Evolutionary conservation across 2,797 vertebrate genomes (phyloP).

Genomic region (Periparus ater): DNA sequence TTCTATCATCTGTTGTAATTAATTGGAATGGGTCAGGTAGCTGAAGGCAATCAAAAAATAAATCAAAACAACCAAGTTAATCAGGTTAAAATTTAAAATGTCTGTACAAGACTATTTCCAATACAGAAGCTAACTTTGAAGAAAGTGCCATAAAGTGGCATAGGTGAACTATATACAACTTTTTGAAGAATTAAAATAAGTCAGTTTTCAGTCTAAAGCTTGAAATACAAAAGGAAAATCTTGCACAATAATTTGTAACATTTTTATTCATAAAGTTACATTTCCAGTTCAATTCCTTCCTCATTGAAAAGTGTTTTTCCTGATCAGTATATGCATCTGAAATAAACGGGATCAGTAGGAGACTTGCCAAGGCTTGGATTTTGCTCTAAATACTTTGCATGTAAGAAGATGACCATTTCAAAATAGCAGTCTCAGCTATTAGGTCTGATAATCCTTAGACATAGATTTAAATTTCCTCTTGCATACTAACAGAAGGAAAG

Average conservation of each 20-base stretch:
- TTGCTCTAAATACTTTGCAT: not conserved
- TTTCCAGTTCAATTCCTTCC: not conserved
- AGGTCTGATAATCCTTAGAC: not conserved
- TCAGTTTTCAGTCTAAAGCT: not conserved
- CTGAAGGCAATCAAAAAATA: slow-evolving; percentile 21
- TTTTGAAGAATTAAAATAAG: not conserved
- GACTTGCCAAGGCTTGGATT: not conserved
- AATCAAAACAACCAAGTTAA: slow-evolving; percentile 34
- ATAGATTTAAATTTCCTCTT: not conserved
- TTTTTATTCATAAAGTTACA: not conserved
- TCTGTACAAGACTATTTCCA: not conserved
- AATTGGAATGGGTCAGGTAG: slow-evolving; percentile 35
- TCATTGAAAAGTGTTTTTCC: not conserved
- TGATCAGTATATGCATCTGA: not conserved
- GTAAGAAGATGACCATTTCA: not conserved
- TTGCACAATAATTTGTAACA: not conserved
- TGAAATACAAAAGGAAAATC: not conserved
- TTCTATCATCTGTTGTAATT: slow-evolving; percentile 38
- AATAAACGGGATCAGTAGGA: not conserved
- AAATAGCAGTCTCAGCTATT: not conserved
- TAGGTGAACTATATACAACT: not conserved
- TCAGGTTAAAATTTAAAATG: not conserved
- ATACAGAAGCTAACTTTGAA: not conserved
- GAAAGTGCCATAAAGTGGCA: not conserved
- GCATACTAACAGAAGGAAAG: not conserved